Evolutionary conservation across 1,140 invertebrate species (phyloP).

Genomic region (Hylaeus volcanicus): DNA sequence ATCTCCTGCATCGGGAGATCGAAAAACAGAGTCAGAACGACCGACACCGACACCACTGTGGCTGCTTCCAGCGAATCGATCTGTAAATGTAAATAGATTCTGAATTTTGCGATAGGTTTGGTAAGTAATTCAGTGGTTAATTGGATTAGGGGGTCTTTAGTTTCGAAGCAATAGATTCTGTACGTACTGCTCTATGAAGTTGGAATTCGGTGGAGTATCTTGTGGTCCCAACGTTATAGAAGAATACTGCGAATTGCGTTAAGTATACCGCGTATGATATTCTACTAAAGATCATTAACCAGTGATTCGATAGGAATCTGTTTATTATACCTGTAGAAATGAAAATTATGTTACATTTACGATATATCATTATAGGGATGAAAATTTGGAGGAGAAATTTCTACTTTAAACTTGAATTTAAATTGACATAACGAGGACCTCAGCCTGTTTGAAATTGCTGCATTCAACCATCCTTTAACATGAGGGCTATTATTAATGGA

Average conservation of each 20-base stretch:
- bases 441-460: too few relatives aligned
- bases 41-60: conserved; percentile 71
- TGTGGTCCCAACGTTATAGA: conserved; percentile 83
- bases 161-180: too few relatives aligned
- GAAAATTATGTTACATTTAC: not conserved
- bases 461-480: too few relatives aligned
- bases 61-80: conserved; percentile 73
- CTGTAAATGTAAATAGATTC: conserved; percentile 69
- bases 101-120: not conserved
- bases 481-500: too few relatives aligned
- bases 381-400: too few relatives aligned
- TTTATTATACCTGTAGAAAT: conserved; percentile 83
- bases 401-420: too few relatives aligned
- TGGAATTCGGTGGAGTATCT: conserved; percentile 82
- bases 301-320: conserved; percentile 84
- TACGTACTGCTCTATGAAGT: conserved; percentile 79
- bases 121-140: too few relatives aligned
- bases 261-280: conserved; percentile 89
- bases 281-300: conserved; percentile 85
- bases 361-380: not conserved
- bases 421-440: too few relatives aligned
- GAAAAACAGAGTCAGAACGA: conserved; percentile 79
- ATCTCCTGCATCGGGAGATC: conserved; percentile 82
- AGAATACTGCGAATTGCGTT: conserved; percentile 86
- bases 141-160: too few relatives aligned